Percentiles rank a stretch among this genome's conserved stretches.
phyloP scores from a whole-genome alignment of 2,113 vertebrate species.

The Oreocharis arfaki region DNA sequence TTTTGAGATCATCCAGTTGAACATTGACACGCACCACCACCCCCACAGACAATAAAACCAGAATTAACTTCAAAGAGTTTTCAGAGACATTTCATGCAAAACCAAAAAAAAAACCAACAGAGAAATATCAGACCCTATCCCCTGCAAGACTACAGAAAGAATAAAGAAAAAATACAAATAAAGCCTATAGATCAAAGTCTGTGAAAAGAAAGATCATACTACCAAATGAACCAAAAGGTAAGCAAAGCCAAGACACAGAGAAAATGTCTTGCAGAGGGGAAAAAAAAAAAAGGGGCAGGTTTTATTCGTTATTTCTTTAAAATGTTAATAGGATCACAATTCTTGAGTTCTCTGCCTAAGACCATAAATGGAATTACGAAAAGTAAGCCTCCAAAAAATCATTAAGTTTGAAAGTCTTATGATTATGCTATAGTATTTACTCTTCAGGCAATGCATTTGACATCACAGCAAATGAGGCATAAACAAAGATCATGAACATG shows the following conservation, averaged over 20 bases:
- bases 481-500: conserved; percentile 72
- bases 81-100: not conserved
- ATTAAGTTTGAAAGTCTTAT: conserved; percentile 66
- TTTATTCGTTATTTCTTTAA: conserved; percentile 49
- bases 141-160: not conserved
- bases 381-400: conserved; percentile 68
- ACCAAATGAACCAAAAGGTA: not conserved
- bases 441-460: conserved; percentile 74
- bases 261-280: not conserved
- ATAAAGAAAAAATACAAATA: not conserved
- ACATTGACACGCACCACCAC: not conserved
- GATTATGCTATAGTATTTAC: conserved; percentile 71
- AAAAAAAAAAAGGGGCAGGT: not conserved
- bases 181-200: not conserved
- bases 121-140: not conserved
- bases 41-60: not conserved
- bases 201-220: not conserved
- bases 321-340: conserved; percentile 52
- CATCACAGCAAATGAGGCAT: conserved; percentile 74
- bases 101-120: not conserved
- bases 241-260: not conserved
- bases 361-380: conserved; percentile 51
- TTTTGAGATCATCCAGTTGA: not conserved
- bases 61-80: not conserved
- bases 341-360: conserved; percentile 40